Conservation (phyloP, 2,113 vertebrate genomes). For the Diglossa brunneiventris region DNA sequence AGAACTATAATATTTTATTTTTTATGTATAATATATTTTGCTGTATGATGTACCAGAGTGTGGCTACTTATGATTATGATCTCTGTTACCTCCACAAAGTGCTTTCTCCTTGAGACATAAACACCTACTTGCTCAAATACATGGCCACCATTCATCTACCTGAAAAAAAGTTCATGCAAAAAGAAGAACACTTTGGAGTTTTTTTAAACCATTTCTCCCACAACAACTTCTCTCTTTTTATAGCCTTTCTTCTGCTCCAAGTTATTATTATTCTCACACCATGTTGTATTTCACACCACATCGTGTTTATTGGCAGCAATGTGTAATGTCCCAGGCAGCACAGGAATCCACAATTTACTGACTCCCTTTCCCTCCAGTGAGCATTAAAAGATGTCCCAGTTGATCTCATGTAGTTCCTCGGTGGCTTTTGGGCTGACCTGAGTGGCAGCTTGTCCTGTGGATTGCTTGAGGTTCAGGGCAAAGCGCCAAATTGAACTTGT, state of each 20-base stretch:
- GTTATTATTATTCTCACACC: constrained; percentile 7
- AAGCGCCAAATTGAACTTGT: neutral
- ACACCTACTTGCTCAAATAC: neutral
- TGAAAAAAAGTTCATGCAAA: neutral
- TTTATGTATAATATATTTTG: neutral
- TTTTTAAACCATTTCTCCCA: neutral
- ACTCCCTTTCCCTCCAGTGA: neutral
- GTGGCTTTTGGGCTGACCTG: neutral
- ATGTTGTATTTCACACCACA: neutral
- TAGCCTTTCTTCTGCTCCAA: constrained; percentile 8
- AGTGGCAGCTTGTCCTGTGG: neutral
- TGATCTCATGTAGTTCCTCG: neutral
- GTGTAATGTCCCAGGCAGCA: neutral
- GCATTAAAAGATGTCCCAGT: neutral
- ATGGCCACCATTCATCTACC: neutral
- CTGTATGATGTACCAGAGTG: neutral
- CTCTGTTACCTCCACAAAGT: neutral
- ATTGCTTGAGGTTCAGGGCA: neutral
- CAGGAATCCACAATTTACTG: constrained; percentile 14
- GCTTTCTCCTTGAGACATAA: neutral
- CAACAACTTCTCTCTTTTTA: constrained; percentile 30
- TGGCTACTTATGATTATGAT: neutral
- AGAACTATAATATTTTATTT: neutral
- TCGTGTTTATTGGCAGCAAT: constrained; percentile 22
- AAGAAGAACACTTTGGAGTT: neutral